Conservation (phyloP, 2,888 invertebrate genomes). For the Caenorhabditis uteleia region DNA sequence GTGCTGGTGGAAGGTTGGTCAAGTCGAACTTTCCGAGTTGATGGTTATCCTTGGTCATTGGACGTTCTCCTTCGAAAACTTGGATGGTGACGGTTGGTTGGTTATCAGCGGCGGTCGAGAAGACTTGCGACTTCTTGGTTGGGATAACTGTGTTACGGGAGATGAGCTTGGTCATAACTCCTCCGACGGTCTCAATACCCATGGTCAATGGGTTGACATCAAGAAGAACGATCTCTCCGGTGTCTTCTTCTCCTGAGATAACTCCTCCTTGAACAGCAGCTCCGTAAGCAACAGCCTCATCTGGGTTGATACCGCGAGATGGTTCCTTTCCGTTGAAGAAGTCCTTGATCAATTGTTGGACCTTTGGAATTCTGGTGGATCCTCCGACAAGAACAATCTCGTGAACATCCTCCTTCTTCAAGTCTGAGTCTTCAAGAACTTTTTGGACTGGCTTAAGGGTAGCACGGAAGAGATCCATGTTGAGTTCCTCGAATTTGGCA, state of each 20-base stretch:
- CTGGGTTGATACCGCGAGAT: constrained; percentile 77
- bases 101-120: constrained; percentile 98
- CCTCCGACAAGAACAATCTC: constrained; percentile 99
- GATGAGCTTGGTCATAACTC: constrained; percentile 98
- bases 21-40: constrained; percentile 93
- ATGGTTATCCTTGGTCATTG: constrained; percentile 99
- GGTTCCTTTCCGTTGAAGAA: constrained; percentile 98
- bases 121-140: constrained; percentile 98
- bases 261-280: constrained; percentile 95
- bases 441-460: constrained; percentile 89
- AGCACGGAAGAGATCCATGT: constrained; percentile 77
- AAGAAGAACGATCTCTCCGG: constrained; percentile 88
- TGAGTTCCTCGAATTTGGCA: constrained; percentile 81
- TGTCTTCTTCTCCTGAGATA: constrained; percentile 86
- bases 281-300: constrained; percentile 97
- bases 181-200: constrained; percentile 99
- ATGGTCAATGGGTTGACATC: constrained; percentile 98
- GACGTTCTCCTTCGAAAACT: constrained; percentile 97
- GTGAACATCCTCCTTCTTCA: constrained; percentile 96
- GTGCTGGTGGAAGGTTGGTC: constrained; percentile 73
- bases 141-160: constrained; percentile 97
- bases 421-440: constrained; percentile 94
- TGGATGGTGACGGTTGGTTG: constrained; percentile 98
- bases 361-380: constrained; percentile 97
- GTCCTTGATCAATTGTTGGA: constrained; percentile 76